Conservation (phyloP, 2,888 invertebrate genomes). For the Meiosimyza platycephala region DNA sequence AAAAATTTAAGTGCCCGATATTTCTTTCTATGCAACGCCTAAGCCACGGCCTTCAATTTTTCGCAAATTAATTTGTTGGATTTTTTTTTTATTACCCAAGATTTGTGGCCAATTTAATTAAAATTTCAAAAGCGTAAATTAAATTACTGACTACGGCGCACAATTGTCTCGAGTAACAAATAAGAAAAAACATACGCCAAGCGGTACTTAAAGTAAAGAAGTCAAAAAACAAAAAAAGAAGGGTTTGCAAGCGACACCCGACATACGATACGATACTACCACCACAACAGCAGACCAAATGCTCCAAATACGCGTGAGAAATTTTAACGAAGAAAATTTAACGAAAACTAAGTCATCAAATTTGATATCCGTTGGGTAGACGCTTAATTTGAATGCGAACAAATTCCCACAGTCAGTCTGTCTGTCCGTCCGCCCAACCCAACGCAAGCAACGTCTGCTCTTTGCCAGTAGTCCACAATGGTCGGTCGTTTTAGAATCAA, state of each 20-base stretch:
- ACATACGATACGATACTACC: slow-evolving; percentile 13
- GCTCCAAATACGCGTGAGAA: slow-evolving; percentile 64
- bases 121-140: slow-evolving; percentile 62
- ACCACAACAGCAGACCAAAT: slow-evolving; percentile 36
- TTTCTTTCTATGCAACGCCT: background rate
- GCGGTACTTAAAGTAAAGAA: background rate
- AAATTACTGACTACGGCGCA: slow-evolving; percentile 46
- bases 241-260: slow-evolving; percentile 22
- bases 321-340: slow-evolving; percentile 45
- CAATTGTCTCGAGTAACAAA: slow-evolving; percentile 1
- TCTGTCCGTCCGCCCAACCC: background rate
- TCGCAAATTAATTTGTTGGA: slow-evolving; percentile 15
- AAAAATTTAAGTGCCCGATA: too few relatives aligned
- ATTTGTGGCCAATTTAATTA: slow-evolving; percentile 51
- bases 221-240: background rate
- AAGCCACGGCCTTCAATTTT: slow-evolving; percentile 12
- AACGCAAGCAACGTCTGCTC: background rate
- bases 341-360: too few relatives aligned
- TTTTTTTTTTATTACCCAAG: background rate
- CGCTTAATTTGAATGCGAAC: slow-evolving; percentile 23
- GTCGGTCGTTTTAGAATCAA: slow-evolving; percentile 39
- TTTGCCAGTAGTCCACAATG: background rate
- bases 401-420: slow-evolving; percentile 24
- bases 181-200: background rate
- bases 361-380: too few relatives aligned